Conservation (phyloP, 2,888 invertebrate species). For the Venustoraphidia nigricollis region DNA sequence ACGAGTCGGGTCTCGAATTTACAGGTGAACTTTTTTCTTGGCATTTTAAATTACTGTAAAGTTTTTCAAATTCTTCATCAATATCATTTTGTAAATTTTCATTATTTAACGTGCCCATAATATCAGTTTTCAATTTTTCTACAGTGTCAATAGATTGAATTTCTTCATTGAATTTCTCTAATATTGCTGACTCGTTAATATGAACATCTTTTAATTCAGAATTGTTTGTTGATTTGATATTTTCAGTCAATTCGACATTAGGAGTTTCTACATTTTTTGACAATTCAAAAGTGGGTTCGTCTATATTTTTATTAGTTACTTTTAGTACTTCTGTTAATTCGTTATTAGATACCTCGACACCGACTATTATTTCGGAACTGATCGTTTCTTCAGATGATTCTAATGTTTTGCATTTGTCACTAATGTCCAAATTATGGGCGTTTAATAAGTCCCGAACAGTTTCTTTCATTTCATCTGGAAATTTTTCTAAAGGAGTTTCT, state of each 20-base stretch:
- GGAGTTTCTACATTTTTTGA: no score
- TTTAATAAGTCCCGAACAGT: slow-evolving; percentile 1
- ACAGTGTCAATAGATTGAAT: neutral
- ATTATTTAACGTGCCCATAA: no score
- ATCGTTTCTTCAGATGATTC: no score
- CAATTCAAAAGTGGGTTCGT: no score
- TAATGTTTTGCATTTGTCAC: no score
- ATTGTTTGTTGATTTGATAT: neutral
- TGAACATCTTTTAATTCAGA: neutral
- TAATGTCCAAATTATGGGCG: neutral
- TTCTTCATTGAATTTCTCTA: neutral
- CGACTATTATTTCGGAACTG: no score
- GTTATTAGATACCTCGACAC: no score
- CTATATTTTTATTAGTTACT: no score
- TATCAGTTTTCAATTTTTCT: no score
- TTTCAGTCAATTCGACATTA: neutral
- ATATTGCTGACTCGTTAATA: neutral
- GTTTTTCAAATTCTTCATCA: neutral
- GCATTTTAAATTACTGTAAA: neutral
- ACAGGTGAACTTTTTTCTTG: slow-evolving; percentile 9
- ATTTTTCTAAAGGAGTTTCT: slow-evolving; percentile 3
- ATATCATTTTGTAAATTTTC: neutral
- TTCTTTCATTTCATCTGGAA: slow-evolving; percentile 3
- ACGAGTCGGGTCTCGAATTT: slow-evolving; percentile 37
- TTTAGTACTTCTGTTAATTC: no score